Conservation (phyloP, 2,888 invertebrate species). For the Azorinus chamasolen region DNA sequence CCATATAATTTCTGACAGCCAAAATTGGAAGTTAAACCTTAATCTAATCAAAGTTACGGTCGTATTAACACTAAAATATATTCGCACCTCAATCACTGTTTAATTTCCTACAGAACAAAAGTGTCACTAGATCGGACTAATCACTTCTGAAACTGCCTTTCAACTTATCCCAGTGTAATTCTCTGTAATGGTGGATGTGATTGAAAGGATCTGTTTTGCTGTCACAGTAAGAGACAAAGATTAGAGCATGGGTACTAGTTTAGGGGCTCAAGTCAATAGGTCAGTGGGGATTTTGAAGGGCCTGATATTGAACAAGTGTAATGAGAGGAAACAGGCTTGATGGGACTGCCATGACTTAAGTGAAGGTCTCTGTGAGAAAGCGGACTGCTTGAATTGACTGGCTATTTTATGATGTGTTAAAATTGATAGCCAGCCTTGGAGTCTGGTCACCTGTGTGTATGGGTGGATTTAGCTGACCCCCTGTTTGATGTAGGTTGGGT, state of each 20-base stretch:
- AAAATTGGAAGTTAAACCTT: too few relatives aligned
- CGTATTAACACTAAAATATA: conserved; percentile 3
- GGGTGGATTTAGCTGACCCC: conserved; percentile 18
- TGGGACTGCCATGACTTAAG: too few relatives aligned
- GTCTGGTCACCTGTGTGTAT: conserved; percentile 15
- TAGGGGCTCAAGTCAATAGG: neutral
- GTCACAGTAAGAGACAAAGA: conserved; percentile 2
- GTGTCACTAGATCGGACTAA: conserved; percentile 26
- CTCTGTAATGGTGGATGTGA: neutral
- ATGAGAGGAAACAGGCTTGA: too few relatives aligned
- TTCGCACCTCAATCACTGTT: conserved; percentile 7
- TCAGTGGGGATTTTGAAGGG: neutral
- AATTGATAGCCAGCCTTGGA: conserved; percentile 9
- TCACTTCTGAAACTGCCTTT: neutral
- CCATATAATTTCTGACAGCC: too few relatives aligned
- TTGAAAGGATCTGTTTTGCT: conserved; percentile 3
- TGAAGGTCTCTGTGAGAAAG: conserved; percentile 2
- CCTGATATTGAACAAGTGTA: neutral
- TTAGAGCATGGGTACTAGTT: neutral
- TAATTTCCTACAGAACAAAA: conserved; percentile 16
- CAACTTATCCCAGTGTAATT: neutral
- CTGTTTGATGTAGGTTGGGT: neutral
- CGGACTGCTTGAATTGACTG: conserved; percentile 23
- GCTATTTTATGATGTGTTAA: conserved; percentile 28
- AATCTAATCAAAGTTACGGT: conserved; percentile 1